phyloP scores from a whole-genome alignment of 2,888 invertebrate genomes.

The Celastrina argiolus region DNA sequence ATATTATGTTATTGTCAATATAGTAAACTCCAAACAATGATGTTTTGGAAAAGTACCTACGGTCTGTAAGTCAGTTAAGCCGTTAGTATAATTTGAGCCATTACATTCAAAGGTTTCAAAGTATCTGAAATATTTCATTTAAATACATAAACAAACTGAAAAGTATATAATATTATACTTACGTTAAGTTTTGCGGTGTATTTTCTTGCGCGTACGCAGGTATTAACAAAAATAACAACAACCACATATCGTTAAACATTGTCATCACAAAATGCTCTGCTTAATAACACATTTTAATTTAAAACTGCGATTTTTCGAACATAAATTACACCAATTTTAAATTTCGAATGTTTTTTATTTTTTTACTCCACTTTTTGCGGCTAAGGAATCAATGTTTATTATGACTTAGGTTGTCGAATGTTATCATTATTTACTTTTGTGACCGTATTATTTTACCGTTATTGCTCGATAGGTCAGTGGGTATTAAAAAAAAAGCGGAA shows the following conservation, averaged over 20 bases:
- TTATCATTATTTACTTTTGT: neutral
- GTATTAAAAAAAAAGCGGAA: constrained; percentile 31
- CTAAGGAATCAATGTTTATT: neutral
- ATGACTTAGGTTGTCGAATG: neutral
- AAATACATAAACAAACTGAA: too few relatives aligned
- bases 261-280: neutral
- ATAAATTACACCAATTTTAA: neutral
- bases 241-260: constrained; percentile 13
- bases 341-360: neutral
- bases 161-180: constrained; percentile 3
- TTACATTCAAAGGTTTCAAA: too few relatives aligned
- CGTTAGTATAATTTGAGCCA: too few relatives aligned
- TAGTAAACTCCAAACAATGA: too few relatives aligned
- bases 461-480: constrained; percentile 24
- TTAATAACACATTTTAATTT: neutral
- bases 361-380: neutral
- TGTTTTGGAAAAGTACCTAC: too few relatives aligned
- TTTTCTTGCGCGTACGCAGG: constrained; percentile 18
- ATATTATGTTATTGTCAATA: too few relatives aligned
- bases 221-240: constrained; percentile 20
- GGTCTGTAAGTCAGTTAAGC: too few relatives aligned
- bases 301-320: neutral
- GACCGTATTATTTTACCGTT: constrained; percentile 14
- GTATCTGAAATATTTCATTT: too few relatives aligned
- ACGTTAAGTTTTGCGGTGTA: constrained; percentile 22